Evolutionary conservation across 2,113 vertebrate genomes (phyloP), one percentile per base, ranked within the genome.

Genomic region (Hippoglossus stenolepis): DNA sequence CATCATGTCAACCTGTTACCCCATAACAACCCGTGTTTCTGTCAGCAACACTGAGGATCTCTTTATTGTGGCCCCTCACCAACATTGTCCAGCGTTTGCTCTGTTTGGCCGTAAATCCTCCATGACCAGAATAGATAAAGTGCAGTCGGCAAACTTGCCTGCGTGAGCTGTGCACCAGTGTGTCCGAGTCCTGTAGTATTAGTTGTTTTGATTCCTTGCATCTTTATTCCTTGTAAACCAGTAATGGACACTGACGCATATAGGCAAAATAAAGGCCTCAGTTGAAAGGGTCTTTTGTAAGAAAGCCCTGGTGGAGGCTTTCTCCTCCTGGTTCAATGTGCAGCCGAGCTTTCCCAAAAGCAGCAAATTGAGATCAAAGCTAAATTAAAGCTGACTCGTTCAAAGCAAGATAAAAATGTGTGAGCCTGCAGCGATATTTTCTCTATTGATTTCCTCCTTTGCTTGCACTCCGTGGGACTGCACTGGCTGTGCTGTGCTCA

Each of bases 351-450:
- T 88, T 93, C 91, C 89, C 87, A 90, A 93, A 92, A 90, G 92
- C 92, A 89, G 93, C 91, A 94, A 95, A 95, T 94, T 94, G 94
- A 94, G 94, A 95, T 94, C 93, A 95, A 95, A 95, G 94, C 79
- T 45, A 94, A 95, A 95, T 95, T 94, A 94, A 93, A 95, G 93
- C 94, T 93, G 94, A 94, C 93, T 93, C 90, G 89, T 94, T 95
- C 93, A 94, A 95, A 95, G 93, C 90, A 70, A 92, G 93, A 94
- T 93, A 94, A 93, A 95, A 94, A 93, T 93, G 91, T 89, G 89
- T 91, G 89, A 92, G 94, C 93, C 93, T 87, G 87, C 89, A 94
- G 94, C 93, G 58, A 93, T 92, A 90, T 93, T 92, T 94, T 92
- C 89, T 90, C 92, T 92, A 94, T 94, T 94, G 94, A 95, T 94